Evolutionary conservation across 2,888 invertebrate genomes (phyloP).

Genomic region (Xanthorhoe designata): DNA sequence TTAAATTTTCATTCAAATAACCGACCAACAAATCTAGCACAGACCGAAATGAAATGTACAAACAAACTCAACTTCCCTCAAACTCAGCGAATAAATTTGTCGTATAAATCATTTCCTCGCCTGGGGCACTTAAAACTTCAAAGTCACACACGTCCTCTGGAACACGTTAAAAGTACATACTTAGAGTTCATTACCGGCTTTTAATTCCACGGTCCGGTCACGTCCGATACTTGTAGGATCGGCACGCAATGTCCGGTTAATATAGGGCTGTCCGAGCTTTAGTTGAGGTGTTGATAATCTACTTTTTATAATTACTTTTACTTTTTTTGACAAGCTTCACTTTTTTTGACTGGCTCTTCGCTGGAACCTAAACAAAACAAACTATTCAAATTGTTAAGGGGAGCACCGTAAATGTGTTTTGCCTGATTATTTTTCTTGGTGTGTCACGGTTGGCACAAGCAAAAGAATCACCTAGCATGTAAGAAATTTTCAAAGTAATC

Average conservation of each 20-base stretch:
- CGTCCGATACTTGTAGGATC: not conserved
- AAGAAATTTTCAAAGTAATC: no score
- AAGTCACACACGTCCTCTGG: constrained; percentile 15
- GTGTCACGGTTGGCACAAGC: no score
- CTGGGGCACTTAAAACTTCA: constrained; percentile 11
- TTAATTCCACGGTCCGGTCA: constrained; percentile 9
- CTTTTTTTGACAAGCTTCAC: no score
- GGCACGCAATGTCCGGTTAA: not conserved
- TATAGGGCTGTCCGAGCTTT: not conserved
- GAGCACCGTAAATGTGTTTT: no score
- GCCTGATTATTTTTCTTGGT: no score
- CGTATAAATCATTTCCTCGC: constrained; percentile 10
- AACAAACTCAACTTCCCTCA: not conserved
- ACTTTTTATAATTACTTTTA: no score
- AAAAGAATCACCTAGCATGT: no score
- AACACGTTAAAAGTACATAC: constrained; percentile 10
- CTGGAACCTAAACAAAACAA: no score
- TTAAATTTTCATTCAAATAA: not conserved
- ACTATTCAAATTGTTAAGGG: no score
- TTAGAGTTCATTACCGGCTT: constrained; percentile 14
- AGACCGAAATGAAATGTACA: not conserved
- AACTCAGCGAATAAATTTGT: not conserved
- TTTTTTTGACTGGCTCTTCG: no score
- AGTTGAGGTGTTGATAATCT: no score
- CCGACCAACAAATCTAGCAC: not conserved